Evolutionary conservation across 2,797 vertebrate species (phyloP).

Genomic region (Pitangus sulphuratus): DNA sequence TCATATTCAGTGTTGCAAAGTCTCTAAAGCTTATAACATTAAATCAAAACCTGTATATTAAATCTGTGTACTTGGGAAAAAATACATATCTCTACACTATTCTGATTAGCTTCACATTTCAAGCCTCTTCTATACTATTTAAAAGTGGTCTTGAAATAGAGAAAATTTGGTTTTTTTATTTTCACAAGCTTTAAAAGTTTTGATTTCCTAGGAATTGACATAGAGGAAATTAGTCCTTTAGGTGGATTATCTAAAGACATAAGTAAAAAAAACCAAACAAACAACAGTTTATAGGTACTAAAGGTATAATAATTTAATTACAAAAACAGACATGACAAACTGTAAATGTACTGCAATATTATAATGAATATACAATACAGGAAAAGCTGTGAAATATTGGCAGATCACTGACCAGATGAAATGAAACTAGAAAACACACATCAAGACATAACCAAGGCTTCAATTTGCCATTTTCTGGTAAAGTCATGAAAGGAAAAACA

Average conservation of each 20-base stretch:
- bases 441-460: background rate
- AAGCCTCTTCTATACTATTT: background rate
- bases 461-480: background rate
- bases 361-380: background rate
- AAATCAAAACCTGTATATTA: background rate
- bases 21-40: background rate
- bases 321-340: background rate
- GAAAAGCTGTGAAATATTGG: background rate
- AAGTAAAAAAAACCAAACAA: accelerated
- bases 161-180: background rate
- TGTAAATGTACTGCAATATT: background rate
- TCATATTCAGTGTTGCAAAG: background rate
- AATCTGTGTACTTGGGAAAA: background rate
- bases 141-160: background rate
- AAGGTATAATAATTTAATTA: background rate
- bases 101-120: background rate
- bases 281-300: background rate
- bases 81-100: background rate
- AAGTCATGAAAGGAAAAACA: background rate
- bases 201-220: background rate
- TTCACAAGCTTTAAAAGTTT: background rate
- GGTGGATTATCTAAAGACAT: background rate
- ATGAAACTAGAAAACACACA: background rate
- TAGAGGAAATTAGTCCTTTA: background rate
- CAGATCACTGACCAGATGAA: background rate